Percentiles rank a stretch among this genome's conserved stretches.
These are phyloP conservation scores for Anthonomus grandis DNA, from an alignment of 1,140 invertebrate species.

Conservation along the genomic window DNA sequence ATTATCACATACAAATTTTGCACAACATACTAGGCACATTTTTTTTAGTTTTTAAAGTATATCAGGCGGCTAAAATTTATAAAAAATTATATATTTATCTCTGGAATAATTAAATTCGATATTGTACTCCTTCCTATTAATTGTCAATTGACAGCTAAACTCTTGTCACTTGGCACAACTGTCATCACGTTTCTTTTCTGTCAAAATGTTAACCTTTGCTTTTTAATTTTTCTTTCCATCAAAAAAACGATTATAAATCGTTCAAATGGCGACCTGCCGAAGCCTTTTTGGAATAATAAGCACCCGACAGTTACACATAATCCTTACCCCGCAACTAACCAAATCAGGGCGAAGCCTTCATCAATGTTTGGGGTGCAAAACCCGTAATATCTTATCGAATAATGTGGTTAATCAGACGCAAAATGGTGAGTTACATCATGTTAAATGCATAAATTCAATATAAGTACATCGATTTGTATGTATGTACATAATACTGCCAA, in stretches of 20 bases:
- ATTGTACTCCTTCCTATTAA: too few relatives aligned
- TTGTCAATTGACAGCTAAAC: too few relatives aligned
- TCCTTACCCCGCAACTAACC: constrained; percentile 32
- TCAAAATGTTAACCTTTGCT: constrained; percentile 21
- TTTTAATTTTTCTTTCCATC: constrained; percentile 16
- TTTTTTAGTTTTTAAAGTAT: too few relatives aligned
- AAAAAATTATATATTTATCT: too few relatives aligned
- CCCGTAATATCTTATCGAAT: constrained; percentile 29
- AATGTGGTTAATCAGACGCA: constrained; percentile 29
- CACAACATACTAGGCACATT: too few relatives aligned
- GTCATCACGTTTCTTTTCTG: too few relatives aligned
- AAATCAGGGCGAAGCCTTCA: constrained; percentile 39
- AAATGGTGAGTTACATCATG: constrained; percentile 43
- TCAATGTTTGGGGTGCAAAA: constrained; percentile 41
- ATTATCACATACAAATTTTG: too few relatives aligned
- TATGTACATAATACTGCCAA: not conserved
- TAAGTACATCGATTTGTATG: not conserved
- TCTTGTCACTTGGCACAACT: too few relatives aligned
- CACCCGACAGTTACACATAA: constrained; percentile 42
- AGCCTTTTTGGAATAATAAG: constrained; percentile 43
- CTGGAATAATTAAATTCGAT: too few relatives aligned
- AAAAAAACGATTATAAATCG: constrained; percentile 1
- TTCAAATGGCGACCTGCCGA: constrained; percentile 28
- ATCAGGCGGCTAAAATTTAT: too few relatives aligned
- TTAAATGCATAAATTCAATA: constrained; percentile 13